phyloP scores from a whole-genome alignment of 2,113 vertebrate species.

The Eleginops maclovinus region DNA sequence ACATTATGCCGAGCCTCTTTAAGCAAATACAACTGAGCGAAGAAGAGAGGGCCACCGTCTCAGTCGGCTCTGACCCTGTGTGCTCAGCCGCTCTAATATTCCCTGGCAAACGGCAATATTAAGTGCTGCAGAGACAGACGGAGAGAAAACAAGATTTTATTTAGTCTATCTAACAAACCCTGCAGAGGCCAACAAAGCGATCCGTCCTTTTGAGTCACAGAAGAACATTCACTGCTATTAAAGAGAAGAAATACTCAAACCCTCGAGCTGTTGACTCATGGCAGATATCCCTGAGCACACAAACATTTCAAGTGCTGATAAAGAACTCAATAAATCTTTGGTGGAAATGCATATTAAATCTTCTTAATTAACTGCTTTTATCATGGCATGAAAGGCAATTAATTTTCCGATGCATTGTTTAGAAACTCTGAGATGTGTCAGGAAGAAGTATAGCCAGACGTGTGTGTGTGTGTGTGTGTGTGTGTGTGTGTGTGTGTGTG shows the following conservation, averaged over 20 bases:
- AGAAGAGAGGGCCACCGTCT: conserved; percentile 30
- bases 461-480: too few species aligned
- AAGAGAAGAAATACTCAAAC: conserved; percentile 1
- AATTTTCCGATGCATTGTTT: neutral
- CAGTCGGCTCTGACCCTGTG: conserved; percentile 50
- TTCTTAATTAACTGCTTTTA: too few species aligned
- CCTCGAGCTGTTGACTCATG: conserved; percentile 38
- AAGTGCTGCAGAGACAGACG: conserved; percentile 36
- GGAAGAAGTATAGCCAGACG: conserved; percentile 1
- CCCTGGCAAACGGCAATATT: conserved; percentile 53
- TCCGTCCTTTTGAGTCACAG: conserved; percentile 30
- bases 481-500: too few species aligned
- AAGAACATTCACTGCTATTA: neutral
- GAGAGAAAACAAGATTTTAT: conserved; percentile 14
- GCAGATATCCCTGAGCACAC: conserved; percentile 36
- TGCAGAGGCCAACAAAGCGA: conserved; percentile 28
- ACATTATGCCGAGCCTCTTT: conserved; percentile 52
- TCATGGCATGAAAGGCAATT: conserved; percentile 9
- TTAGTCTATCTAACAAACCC: conserved; percentile 23
- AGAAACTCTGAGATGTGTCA: conserved; percentile 16
- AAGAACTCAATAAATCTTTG: neutral
- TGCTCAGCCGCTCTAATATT: conserved; percentile 48
- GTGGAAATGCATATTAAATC: conserved; percentile 16
- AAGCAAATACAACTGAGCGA: conserved; percentile 32
- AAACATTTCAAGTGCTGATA: conserved; percentile 1